Evolutionary conservation across 2,888 invertebrate species (phyloP), one percentile per base, ranked within the genome.

Genomic region (Dioctria rufipes): DNA sequence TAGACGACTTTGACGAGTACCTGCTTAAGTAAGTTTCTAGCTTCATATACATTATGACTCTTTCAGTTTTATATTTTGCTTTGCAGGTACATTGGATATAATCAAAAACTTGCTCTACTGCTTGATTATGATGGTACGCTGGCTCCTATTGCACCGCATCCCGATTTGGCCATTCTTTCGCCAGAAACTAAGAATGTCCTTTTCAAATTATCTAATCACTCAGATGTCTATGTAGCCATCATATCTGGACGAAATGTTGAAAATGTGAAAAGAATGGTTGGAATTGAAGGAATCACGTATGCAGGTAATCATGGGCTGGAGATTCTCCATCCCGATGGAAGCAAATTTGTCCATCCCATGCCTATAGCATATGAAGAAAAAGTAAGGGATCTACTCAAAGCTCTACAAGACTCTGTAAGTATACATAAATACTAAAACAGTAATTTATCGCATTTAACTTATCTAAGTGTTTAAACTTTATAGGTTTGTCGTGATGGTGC

Each of bases 331-430:
- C 96, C 96, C 0, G 96, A 96, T 86, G 96, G 96, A 80, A 96
- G 95, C 86, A 95, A 94, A 89, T 96, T 96, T 86, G 95, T 96
- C 0, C 96, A 96, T 88, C 96, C 96, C 0, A 96, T 96, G 95
- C 96, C 96, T 0, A 92, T 93, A 83, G 95, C 95, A 85, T 93
- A 94, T 84, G 95, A 95, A 85, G 94, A 93, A 83, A 95, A 95
- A 88, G 95, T 95, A 51, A 93, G 93, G 11, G 92, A 92, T 80
- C 90, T 96, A 54, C 91, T 96, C 84, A 94, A 95, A 86, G 91
- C 93, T 0, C 90, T 96, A 65, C 96, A 96, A 86, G 96, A 96
- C 87, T 94, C 94, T 90, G 94, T 93, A 87, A 83, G 85, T 83
- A 49, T 37, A 51, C 84, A 82, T 25, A 67, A 77, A 63, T 25